phyloP scores from a whole-genome alignment of 2,113 vertebrate species.

The Aviceda subcristata region DNA sequence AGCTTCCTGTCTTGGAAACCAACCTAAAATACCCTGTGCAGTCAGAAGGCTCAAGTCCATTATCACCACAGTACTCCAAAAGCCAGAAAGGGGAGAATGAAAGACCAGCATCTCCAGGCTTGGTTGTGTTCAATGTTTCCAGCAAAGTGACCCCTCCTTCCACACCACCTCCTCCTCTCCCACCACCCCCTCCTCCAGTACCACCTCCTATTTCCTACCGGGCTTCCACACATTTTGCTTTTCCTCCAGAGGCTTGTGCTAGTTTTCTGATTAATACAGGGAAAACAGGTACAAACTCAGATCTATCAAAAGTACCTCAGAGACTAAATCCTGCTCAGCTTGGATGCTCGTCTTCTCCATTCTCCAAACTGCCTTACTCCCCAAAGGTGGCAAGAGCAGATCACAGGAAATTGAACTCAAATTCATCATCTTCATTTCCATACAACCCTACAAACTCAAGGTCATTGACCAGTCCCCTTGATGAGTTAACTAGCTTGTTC shows the following conservation, averaged over 20 bases:
- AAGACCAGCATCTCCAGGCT: conserved; percentile 83
- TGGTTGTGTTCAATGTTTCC: conserved; percentile 76
- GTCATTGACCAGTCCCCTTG: conserved; percentile 89
- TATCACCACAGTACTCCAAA: conserved; percentile 86
- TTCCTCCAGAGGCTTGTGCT: conserved; percentile 80
- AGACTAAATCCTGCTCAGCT: conserved; percentile 71
- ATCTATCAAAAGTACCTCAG: conserved; percentile 70
- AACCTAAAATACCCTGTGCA: conserved; percentile 86
- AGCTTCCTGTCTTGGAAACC: conserved; percentile 91
- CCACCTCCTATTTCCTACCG: conserved; percentile 74
- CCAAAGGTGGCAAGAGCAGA: conserved; percentile 82
- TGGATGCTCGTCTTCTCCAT: conserved; percentile 70
- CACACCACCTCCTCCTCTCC: conserved; percentile 79
- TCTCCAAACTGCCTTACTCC: conserved; percentile 74
- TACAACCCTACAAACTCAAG: conserved; percentile 85
- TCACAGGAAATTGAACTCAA: conserved; percentile 79
- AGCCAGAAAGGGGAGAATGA: conserved; percentile 72
- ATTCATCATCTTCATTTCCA: conserved; percentile 79
- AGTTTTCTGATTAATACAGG: conserved; percentile 71
- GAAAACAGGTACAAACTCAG: conserved; percentile 70
- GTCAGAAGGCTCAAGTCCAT: conserved; percentile 82
- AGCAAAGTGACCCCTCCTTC: conserved; percentile 84
- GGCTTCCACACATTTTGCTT: conserved; percentile 84
- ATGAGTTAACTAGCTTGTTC: conserved; percentile 93
- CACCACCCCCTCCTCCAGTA: conserved; percentile 61